Evolutionary conservation across 2,888 invertebrate genomes (phyloP).

Genomic region (Apoderus coryli): DNA sequence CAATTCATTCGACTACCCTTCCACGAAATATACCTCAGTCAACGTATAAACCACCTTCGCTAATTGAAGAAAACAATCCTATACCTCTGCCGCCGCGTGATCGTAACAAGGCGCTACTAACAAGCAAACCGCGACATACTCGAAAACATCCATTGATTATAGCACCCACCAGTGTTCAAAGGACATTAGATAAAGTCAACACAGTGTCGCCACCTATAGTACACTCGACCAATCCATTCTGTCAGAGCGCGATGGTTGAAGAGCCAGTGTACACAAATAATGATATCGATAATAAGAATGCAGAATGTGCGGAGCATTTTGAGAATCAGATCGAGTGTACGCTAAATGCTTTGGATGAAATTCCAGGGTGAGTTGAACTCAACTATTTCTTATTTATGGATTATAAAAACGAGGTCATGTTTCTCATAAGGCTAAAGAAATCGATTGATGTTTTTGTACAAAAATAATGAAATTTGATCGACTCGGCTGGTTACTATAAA

Average conservation of each 20-base stretch:
- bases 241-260: constrained; percentile 12
- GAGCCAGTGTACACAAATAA: constrained; percentile 27
- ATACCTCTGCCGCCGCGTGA: constrained; percentile 70
- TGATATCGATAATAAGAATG: constrained; percentile 29
- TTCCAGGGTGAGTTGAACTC: too few species aligned
- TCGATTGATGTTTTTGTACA: too few species aligned
- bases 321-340: constrained; percentile 48
- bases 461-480: too few species aligned
- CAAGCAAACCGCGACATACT: constrained; percentile 55
- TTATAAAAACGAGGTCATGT: too few species aligned
- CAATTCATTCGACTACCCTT: constrained; percentile 18
- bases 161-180: constrained; percentile 44
- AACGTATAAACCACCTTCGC: constrained; percentile 12
- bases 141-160: constrained; percentile 71
- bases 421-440: too few species aligned
- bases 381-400: too few species aligned
- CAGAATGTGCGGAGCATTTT: constrained; percentile 36
- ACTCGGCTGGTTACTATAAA: too few species aligned
- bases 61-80: constrained; percentile 39
- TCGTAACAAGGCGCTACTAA: constrained; percentile 45
- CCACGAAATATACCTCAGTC: too few species aligned
- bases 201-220: constrained; percentile 30
- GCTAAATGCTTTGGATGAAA: constrained; percentile 43
- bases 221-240: constrained; percentile 20
- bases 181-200: constrained; percentile 45